Conservation (phyloP, 2,888 invertebrate species). For the Apotomis turbidana region DNA sequence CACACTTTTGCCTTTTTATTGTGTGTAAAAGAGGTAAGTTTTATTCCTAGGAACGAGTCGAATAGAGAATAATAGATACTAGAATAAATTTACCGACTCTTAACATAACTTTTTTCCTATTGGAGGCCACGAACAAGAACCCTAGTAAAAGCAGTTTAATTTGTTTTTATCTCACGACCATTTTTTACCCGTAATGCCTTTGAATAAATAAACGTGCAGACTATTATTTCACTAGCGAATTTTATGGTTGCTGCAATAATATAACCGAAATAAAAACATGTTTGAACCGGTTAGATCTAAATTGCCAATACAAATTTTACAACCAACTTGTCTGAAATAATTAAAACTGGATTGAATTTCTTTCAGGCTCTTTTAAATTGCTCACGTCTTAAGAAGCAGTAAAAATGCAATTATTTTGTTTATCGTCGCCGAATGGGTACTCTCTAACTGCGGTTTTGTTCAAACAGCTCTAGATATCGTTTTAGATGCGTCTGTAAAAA, state of each 20-base stretch:
- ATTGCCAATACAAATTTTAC: neutral
- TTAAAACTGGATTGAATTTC: slow-evolving; percentile 8
- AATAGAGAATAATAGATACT: slow-evolving; percentile 35
- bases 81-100: slow-evolving; percentile 28
- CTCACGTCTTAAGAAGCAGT: slow-evolving; percentile 1
- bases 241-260: neutral
- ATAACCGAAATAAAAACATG: slow-evolving; percentile 2
- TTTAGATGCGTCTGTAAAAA: neutral
- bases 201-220: neutral
- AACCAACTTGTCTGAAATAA: neutral
- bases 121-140: slow-evolving; percentile 5
- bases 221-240: too few species aligned
- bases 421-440: neutral
- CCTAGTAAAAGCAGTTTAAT: slow-evolving; percentile 11
- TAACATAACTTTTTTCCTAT: slow-evolving; percentile 25
- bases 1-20: slow-evolving; percentile 26
- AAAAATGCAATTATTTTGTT: slow-evolving; percentile 15
- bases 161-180: neutral
- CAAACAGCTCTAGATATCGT: neutral
- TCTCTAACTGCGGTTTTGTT: too few species aligned
- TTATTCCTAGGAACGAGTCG: slow-evolving; percentile 14
- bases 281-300: slow-evolving; percentile 1
- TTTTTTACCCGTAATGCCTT: neutral
- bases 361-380: neutral
- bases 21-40: slow-evolving; percentile 30